Conservation (phyloP, 2,113 vertebrate genomes). For the Sturnus vulgaris region DNA sequence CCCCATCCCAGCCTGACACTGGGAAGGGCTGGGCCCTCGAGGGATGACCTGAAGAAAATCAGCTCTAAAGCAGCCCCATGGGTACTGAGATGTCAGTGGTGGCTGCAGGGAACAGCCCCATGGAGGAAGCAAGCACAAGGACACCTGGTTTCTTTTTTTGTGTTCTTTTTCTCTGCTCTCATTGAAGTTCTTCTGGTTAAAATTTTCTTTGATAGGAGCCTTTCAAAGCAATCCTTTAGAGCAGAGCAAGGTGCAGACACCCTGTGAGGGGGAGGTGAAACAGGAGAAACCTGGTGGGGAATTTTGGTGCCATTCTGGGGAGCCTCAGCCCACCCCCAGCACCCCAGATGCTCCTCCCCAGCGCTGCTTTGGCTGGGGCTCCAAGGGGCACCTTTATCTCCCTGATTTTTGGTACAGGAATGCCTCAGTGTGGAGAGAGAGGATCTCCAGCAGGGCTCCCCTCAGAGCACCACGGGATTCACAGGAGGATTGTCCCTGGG, state of each 20-base stretch:
- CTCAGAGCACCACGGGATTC: accelerated
- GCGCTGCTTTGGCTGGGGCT: neutral
- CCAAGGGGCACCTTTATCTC: neutral
- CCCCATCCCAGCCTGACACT: accelerated
- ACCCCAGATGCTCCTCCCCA: neutral
- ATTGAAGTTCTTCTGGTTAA: neutral
- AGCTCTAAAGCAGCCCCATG: neutral
- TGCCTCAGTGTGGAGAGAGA: neutral
- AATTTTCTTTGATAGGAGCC: neutral
- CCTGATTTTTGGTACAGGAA: neutral
- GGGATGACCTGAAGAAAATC: neutral
- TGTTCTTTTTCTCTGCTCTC: accelerated
- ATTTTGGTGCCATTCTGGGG: neutral
- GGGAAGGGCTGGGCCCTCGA: accelerated
- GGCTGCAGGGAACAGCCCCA: neutral
- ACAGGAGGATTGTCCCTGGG: no score
- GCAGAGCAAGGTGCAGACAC: neutral
- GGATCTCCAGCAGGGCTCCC: neutral
- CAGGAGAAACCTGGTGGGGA: neutral
- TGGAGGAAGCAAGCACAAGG: neutral
- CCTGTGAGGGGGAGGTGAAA: neutral
- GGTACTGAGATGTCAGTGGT: neutral
- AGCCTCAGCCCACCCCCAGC: neutral
- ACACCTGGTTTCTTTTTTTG: neutral
- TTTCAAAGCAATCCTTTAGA: neutral